These are phyloP conservation scores for Mastomys natalensis DNA, from an alignment of 2,113 vertebrate genomes.

Conservation along the genomic window DNA sequence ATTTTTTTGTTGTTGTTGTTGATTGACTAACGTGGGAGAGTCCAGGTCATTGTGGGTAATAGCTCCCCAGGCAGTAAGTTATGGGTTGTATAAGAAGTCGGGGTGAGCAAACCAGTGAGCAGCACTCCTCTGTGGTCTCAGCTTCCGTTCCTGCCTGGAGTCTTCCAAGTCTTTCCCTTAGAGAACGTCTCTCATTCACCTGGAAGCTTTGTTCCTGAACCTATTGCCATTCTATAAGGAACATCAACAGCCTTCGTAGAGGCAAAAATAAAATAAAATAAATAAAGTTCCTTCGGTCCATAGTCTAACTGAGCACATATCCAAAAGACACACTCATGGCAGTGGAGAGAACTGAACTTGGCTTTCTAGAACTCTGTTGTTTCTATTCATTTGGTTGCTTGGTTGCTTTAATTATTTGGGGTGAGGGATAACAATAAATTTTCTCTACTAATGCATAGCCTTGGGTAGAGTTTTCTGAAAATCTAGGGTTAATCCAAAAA, in stretches of 20 bases:
- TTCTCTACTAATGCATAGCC: neutral
- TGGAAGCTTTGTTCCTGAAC: neutral
- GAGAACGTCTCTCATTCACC: neutral
- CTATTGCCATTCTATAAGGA: neutral
- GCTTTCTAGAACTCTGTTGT: no score
- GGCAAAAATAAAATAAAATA: neutral
- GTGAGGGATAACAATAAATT: neutral
- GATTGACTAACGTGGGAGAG: no score
- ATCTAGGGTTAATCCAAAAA: neutral
- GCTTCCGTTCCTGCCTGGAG: neutral
- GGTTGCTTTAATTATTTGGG: neutral
- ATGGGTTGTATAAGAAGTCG: neutral
- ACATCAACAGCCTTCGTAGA: neutral
- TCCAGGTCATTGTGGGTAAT: neutral
- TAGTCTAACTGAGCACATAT: neutral
- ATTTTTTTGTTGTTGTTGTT: neutral
- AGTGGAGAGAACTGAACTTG: neutral
- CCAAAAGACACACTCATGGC: no score
- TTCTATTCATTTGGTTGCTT: neutral
- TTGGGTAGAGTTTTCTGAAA: conserved; percentile 16
- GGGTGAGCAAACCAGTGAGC: neutral
- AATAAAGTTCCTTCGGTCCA: neutral
- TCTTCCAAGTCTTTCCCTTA: neutral
- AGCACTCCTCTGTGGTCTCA: neutral
- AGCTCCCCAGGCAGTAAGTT: neutral